phyloP scores from a whole-genome alignment of 1,140 invertebrate genomes.

The Ceratitis capitata region DNA sequence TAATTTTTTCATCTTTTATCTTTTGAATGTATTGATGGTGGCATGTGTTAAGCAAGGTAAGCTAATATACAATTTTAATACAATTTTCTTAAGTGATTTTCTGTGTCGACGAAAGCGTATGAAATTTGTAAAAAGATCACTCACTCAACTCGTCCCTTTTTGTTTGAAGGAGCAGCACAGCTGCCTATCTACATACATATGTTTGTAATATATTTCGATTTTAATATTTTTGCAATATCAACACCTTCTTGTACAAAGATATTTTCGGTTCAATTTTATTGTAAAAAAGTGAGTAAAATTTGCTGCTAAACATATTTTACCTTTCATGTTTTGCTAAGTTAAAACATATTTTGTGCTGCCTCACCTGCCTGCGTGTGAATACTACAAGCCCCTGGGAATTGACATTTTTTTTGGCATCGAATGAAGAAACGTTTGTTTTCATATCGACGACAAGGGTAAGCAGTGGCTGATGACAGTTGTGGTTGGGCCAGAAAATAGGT shows the following conservation, averaged over 20 bases:
- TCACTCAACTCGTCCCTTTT: not conserved
- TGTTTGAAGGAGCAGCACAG: not conserved
- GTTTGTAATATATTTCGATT: not conserved
- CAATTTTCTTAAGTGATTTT: constrained; percentile 30
- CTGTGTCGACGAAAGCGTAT: not conserved
- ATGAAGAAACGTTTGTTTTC: too few relatives aligned
- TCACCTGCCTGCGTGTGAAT: not conserved
- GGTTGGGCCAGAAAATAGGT: too few relatives aligned
- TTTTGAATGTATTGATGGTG: not conserved
- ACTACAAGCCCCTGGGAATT: too few relatives aligned
- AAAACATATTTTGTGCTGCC: not conserved
- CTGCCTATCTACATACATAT: not conserved
- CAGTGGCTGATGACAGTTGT: not conserved
- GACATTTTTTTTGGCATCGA: too few relatives aligned
- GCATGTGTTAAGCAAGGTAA: not conserved
- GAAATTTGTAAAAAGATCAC: not conserved
- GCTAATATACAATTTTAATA: not conserved
- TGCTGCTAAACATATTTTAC: not conserved
- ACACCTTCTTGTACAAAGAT: not conserved
- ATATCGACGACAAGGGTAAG: not conserved
- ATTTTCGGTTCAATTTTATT: not conserved
- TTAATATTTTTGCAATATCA: not conserved
- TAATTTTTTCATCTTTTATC: too few relatives aligned
- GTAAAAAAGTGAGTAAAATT: not conserved
- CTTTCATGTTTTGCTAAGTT: not conserved